These are phyloP conservation scores for Ctenopoma multispine DNA, from an alignment of 2,797 vertebrate genomes.

Conservation along the genomic window DNA sequence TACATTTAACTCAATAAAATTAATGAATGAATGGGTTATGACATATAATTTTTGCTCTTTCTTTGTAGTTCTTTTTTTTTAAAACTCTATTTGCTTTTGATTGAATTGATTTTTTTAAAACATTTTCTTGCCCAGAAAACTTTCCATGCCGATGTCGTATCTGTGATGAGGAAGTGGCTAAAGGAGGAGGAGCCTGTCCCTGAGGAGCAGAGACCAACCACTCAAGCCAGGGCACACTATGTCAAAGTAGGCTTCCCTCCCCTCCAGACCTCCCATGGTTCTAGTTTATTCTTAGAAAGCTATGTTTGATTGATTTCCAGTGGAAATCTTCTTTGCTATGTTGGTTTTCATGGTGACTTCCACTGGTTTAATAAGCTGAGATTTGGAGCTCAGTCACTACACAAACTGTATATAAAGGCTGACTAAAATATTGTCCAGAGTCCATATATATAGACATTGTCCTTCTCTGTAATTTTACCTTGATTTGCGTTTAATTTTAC, in stretches of 20 bases:
- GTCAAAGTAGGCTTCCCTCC: slow-evolving; percentile 74
- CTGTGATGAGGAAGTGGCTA: slow-evolving; percentile 77
- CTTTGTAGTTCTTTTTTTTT: neutral
- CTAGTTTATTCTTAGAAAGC: slow-evolving; percentile 15
- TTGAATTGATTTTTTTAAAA: neutral
- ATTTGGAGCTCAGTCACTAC: neutral
- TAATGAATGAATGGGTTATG: neutral
- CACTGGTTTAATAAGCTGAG: neutral
- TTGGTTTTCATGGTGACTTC: neutral
- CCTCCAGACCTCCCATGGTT: neutral
- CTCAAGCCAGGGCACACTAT: slow-evolving; percentile 76
- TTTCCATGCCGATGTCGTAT: slow-evolving; percentile 82
- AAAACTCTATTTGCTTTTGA: neutral
- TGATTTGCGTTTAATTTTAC: neutral
- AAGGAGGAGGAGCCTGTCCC: slow-evolving; percentile 75
- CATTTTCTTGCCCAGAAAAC: slow-evolving; percentile 73
- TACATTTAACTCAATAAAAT: neutral
- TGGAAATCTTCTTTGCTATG: neutral
- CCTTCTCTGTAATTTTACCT: neutral
- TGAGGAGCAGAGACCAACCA: slow-evolving; percentile 66
- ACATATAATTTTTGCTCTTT: neutral
- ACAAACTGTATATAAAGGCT: neutral
- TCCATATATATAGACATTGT: neutral
- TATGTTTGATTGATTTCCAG: neutral
- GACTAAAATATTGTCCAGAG: neutral